These are phyloP conservation scores for Nothura maculosa DNA, from an alignment of 2,797 vertebrate species.

Conservation along the genomic window DNA sequence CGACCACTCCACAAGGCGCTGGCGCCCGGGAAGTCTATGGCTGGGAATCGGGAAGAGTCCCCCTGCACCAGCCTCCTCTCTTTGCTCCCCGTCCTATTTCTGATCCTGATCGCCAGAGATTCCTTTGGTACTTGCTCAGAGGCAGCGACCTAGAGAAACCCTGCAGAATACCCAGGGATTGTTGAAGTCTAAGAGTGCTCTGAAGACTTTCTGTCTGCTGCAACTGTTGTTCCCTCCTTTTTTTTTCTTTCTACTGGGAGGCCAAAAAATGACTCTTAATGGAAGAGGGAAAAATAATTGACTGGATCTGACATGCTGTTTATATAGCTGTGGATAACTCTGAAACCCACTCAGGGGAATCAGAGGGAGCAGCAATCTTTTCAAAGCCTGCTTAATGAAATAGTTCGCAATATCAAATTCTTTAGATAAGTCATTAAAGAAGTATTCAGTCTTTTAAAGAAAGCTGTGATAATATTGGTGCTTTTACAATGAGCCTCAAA, in stretches of 20 bases:
- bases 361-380: background rate
- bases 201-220: background rate
- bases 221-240: background rate
- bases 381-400: conserved; percentile 2
- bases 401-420: background rate
- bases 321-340: background rate
- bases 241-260: background rate
- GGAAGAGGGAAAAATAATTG: background rate
- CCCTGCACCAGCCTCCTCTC: background rate
- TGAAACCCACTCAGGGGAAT: background rate
- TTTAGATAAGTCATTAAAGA: background rate
- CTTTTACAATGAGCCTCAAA: background rate
- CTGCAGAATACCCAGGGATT: background rate
- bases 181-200: background rate
- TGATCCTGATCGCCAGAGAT: background rate
- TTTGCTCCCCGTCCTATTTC: background rate
- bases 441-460: background rate
- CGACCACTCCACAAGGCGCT: background rate
- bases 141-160: background rate
- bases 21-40: background rate
- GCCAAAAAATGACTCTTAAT: background rate
- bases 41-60: background rate
- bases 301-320: background rate
- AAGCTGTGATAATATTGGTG: background rate
- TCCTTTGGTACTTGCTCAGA: background rate